Conservation (phyloP, 2,888 invertebrate species). For the Prosapia bicincta region DNA sequence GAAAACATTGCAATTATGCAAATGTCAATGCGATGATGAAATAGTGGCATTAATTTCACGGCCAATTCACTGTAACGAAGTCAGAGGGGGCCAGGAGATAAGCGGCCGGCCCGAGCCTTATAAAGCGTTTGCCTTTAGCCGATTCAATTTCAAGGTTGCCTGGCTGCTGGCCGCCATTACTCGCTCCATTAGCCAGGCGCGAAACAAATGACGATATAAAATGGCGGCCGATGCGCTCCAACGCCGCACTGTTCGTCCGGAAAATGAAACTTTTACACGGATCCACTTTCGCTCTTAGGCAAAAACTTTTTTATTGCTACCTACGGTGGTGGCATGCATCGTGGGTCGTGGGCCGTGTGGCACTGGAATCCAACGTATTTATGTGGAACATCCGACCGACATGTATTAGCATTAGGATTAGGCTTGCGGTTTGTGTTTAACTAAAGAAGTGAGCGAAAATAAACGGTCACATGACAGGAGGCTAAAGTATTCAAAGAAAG, state of each 20-base stretch:
- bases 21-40: neutral
- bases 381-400: too few relatives aligned
- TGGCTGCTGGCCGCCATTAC: constrained; percentile 31
- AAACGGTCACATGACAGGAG: too few relatives aligned
- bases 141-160: constrained; percentile 33
- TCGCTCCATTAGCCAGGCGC: constrained; percentile 30
- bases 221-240: constrained; percentile 30
- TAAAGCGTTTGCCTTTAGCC: constrained; percentile 27
- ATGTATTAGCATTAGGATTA: too few relatives aligned
- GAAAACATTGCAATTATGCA: neutral
- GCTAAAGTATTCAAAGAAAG: too few relatives aligned
- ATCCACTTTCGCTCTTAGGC: constrained; percentile 1
- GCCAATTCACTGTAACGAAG: neutral
- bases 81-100: neutral
- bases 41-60: neutral
- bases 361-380: too few relatives aligned
- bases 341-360: too few relatives aligned
- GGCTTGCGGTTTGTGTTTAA: too few relatives aligned
- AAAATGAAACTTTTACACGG: constrained; percentile 32
- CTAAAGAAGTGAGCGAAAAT: too few relatives aligned
- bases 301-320: neutral
- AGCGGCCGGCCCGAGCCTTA: constrained; percentile 17
- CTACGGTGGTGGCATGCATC: too few relatives aligned
- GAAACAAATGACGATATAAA: constrained; percentile 33
- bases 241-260: constrained; percentile 26